A percentile compares a stretch with the other conserved stretches of the same genome.
Evolutionary conservation across 2,113 vertebrate species (phyloP).

Genomic region (Corythornis cristatus): DNA sequence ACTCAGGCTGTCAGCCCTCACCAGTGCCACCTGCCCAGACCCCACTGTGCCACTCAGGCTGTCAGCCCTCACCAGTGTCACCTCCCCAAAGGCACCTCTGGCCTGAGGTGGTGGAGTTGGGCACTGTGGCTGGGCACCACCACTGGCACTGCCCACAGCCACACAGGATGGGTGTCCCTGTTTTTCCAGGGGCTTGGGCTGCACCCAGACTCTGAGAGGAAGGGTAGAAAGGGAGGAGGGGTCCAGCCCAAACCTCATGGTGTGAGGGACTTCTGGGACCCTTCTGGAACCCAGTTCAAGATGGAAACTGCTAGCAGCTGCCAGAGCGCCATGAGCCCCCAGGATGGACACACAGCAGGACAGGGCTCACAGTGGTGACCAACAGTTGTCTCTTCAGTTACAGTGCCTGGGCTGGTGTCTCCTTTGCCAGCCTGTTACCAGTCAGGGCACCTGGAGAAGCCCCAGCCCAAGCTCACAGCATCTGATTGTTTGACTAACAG

Average conservation of each 20-base stretch:
- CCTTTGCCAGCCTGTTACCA: neutral
- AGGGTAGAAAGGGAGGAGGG: neutral
- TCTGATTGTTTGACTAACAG: neutral
- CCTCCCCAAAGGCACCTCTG: neutral
- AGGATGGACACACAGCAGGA: neutral
- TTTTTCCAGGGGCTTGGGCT: neutral
- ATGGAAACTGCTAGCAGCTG: rapidly evolving
- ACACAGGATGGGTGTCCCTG: neutral
- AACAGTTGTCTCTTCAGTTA: neutral
- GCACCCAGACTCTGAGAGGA: neutral
- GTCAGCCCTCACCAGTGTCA: neutral
- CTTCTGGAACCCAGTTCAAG: neutral
- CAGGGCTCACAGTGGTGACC: neutral
- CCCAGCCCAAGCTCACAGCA: neutral
- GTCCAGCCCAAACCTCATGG: neutral
- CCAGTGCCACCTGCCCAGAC: too few relatives aligned
- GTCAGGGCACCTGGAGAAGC: neutral
- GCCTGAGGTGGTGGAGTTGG: neutral
- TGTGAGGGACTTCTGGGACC: neutral
- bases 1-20: too few relatives aligned
- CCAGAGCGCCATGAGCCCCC: rapidly evolving
- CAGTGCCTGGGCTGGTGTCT: neutral
- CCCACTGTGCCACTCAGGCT: too few relatives aligned
- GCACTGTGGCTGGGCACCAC: neutral
- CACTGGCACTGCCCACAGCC: neutral